phyloP scores from a whole-genome alignment of 1,140 invertebrate genomes.

The Danaus melanippus region DNA sequence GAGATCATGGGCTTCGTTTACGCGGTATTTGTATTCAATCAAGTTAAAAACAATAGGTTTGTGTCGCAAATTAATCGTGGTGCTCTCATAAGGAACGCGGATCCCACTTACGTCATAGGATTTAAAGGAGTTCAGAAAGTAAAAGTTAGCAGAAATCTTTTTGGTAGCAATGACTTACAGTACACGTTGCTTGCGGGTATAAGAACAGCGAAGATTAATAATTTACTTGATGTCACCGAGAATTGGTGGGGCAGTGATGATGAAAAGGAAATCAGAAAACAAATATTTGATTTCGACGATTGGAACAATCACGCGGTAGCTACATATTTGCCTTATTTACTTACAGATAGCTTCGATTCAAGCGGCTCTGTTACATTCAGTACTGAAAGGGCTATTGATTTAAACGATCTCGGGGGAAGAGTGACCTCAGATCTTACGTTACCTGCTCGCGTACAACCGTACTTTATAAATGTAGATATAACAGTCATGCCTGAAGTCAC shows the following conservation, averaged over 20 bases:
- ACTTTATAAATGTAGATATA: slow-evolving; percentile 90
- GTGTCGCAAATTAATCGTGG: slow-evolving; percentile 44
- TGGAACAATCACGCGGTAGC: slow-evolving; percentile 99
- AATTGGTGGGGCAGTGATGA: slow-evolving; percentile 97
- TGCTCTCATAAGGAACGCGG: slow-evolving; percentile 64
- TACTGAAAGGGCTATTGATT: slow-evolving; percentile 69
- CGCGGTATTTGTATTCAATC: slow-evolving; percentile 86
- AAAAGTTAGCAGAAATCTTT: slow-evolving; percentile 90
- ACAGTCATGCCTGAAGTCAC: slow-evolving; percentile 96
- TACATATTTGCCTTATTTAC: slow-evolving; percentile 89
- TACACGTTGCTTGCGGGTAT: slow-evolving; percentile 96
- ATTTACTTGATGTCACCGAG: slow-evolving; percentile 88
- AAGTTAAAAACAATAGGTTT: slow-evolving; percentile 82
- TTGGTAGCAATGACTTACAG: slow-evolving; percentile 89
- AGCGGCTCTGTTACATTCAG: slow-evolving; percentile 82
- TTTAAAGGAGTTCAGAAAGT: slow-evolving; percentile 97
- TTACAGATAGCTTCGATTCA: slow-evolving; percentile 81
- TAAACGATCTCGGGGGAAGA: slow-evolving; percentile 87
- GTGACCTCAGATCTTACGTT: slow-evolving; percentile 83
- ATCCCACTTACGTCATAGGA: slow-evolving; percentile 88
- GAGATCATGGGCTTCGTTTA: slow-evolving; percentile 90
- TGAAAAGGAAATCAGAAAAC: slow-evolving; percentile 80
- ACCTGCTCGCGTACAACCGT: slow-evolving; percentile 79
- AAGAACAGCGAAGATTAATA: slow-evolving; percentile 89
- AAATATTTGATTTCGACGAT: slow-evolving; percentile 99